phyloP scores from a whole-genome alignment of 2,797 vertebrate species.

The Nannoperca australis region DNA sequence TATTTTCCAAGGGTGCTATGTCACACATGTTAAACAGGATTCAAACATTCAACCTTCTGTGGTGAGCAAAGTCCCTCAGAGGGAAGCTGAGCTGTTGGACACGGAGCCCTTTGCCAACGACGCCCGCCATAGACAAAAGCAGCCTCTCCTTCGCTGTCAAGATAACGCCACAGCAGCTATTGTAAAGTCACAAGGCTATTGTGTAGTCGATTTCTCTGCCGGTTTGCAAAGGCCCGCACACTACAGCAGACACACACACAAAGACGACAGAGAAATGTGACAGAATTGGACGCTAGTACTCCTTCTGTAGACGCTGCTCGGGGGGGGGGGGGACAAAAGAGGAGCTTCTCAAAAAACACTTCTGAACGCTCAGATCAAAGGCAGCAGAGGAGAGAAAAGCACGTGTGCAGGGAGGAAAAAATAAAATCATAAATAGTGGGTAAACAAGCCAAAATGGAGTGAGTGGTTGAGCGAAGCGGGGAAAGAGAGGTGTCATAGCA shows the following conservation, averaged over 20 bases:
- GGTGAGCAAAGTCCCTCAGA: conserved; percentile 40
- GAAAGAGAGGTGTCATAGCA: conserved; percentile 60
- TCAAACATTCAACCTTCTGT: conserved; percentile 16
- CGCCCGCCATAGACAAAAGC: conserved; percentile 78
- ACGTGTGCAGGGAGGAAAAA: conserved; percentile 35
- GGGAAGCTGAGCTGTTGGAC: conserved; percentile 58
- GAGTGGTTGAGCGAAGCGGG: conserved; percentile 54
- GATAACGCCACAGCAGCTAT: conserved; percentile 78
- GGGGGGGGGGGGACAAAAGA: conserved; percentile 70
- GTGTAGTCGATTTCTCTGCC: conserved; percentile 68
- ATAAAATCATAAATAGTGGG: conserved; percentile 66
- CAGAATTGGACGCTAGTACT: conserved; percentile 78
- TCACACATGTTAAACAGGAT: conserved; percentile 7
- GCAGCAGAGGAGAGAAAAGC: conserved; percentile 46
- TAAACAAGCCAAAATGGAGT: conserved; percentile 64
- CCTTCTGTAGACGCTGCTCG: conserved; percentile 68
- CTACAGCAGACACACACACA: conserved; percentile 58
- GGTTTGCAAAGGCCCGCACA: conserved; percentile 61
- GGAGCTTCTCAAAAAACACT: conserved; percentile 79
- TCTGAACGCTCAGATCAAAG: conserved; percentile 81
- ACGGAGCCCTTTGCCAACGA: conserved; percentile 61
- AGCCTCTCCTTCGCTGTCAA: conserved; percentile 78
- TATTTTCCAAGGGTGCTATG: conserved; percentile 17
- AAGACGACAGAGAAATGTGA: conserved; percentile 73
- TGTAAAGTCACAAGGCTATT: conserved; percentile 80